Conservation (phyloP, 1,140 invertebrate genomes). For the Lepidotrigona ventralis region DNA sequence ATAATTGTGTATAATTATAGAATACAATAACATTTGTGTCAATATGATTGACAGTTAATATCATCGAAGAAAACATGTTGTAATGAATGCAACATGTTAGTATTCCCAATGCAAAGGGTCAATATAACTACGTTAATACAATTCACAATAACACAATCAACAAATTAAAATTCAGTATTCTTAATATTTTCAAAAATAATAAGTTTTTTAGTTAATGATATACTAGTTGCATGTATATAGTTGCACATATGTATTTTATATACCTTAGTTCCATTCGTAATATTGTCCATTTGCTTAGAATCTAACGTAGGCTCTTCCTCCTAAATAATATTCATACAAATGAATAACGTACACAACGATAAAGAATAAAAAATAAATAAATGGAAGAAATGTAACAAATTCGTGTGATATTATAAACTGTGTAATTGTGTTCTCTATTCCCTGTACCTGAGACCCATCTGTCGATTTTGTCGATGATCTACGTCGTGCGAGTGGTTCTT, state of each 20-base stretch:
- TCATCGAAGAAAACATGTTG: too few relatives aligned
- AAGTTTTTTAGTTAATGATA: constrained; percentile 2
- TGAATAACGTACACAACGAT: constrained; percentile 22
- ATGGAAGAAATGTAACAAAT: not conserved
- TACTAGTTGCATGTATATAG: too few relatives aligned
- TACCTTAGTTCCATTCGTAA: constrained; percentile 63
- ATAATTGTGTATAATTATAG: too few relatives aligned
- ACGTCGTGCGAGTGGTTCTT: constrained; percentile 39
- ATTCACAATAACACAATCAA: too few relatives aligned
- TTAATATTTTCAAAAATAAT: not conserved
- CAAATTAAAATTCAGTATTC: not conserved
- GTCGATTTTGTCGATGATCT: constrained; percentile 49
- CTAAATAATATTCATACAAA: constrained; percentile 49
- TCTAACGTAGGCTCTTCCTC: constrained; percentile 52
- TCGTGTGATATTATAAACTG: not conserved
- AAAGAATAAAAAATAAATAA: constrained; percentile 31
- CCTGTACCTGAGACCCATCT: constrained; percentile 52
- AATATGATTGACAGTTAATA: too few relatives aligned
- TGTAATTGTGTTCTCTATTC: constrained; percentile 24
- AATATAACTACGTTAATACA: not conserved
- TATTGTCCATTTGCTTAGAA: constrained; percentile 52
- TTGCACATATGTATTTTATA: not conserved
- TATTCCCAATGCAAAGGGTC: too few relatives aligned
- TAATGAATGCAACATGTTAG: too few relatives aligned
- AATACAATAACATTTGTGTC: too few relatives aligned